Evolutionary conservation across 2,888 invertebrate genomes (phyloP), one percentile per base, ranked within the genome.

Genomic region (Nycteola revayana): DNA sequence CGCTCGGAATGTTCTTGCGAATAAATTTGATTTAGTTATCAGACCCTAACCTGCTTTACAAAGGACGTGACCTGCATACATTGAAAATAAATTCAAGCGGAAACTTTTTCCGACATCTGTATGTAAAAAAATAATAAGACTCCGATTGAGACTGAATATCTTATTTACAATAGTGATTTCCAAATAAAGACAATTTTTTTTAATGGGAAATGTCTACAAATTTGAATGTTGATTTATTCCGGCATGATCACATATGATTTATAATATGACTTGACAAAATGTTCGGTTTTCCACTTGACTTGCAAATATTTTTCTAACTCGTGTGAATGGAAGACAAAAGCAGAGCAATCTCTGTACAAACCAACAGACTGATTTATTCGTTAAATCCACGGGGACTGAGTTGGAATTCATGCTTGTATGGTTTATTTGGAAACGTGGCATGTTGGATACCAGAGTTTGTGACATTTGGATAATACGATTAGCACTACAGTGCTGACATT

Each of bases 11-110:
- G 62, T 66, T 65, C 57, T 54, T 53, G 36, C 49, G 74, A 77
- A 75, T 77, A 78, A 73, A 77, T 78, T 78, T 76, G 75, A 79
- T 77, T 79, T 71, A 74, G 72, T 76, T 75, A 77, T 74, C 74
- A 74, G 63, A 60, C 68, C 68, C 66, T 65, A 66, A 72, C 71
- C 66, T 69, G 73, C 56, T 72, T 71, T 60, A 60, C 52, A 63
- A 55, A 60, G 53, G 63, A 72, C 66, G 70, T 70, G 76, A 64
- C 74, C 73, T 64, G 76, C 70, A 77, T 79, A 70, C 36, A 63
- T 66, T 68, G 60, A 61, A 65, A 57, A 63, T 48, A 55, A 47
- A 62, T 51, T 49, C 41, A 38, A 45, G 33, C 28, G 32, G 40
- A 46, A 59, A 46, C 39, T 49, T 28, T 54, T 53, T 45, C 2